These are phyloP conservation scores for Grallaria varia DNA, from an alignment of 2,113 vertebrate species.

Conservation along the genomic window DNA sequence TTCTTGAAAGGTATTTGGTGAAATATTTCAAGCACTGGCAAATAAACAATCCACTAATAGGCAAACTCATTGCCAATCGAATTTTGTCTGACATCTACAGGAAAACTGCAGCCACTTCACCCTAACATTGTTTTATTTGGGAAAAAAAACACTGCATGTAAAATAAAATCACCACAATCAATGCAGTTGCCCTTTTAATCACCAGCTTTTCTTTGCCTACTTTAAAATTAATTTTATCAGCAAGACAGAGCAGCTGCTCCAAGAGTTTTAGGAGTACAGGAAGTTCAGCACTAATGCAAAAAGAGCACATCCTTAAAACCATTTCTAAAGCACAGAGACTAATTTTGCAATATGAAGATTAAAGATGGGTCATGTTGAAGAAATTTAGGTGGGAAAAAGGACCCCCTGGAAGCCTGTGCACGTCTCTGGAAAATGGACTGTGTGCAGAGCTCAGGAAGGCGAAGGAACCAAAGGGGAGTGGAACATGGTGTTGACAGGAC, in stretches of 20 bases:
- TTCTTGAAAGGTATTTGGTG: constrained; percentile 8
- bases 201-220: background rate
- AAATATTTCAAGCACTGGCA: background rate
- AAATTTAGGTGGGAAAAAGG: background rate
- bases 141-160: background rate
- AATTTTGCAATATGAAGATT: background rate
- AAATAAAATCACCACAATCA: background rate
- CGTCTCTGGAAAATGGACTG: background rate
- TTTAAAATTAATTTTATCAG: background rate
- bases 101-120: background rate
- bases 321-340: background rate
- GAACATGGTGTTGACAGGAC: background rate
- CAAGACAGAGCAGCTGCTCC: background rate
- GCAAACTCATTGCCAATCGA: background rate
- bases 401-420: background rate
- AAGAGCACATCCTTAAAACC: background rate
- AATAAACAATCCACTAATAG: background rate
- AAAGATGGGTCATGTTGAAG: background rate
- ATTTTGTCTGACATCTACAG: background rate
- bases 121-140: background rate
- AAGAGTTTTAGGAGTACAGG: background rate
- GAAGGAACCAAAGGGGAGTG: background rate
- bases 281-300: background rate
- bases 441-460: background rate
- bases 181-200: background rate